Conservation (phyloP, 2,113 vertebrate genomes). For the Dolichotis patagonum region DNA sequence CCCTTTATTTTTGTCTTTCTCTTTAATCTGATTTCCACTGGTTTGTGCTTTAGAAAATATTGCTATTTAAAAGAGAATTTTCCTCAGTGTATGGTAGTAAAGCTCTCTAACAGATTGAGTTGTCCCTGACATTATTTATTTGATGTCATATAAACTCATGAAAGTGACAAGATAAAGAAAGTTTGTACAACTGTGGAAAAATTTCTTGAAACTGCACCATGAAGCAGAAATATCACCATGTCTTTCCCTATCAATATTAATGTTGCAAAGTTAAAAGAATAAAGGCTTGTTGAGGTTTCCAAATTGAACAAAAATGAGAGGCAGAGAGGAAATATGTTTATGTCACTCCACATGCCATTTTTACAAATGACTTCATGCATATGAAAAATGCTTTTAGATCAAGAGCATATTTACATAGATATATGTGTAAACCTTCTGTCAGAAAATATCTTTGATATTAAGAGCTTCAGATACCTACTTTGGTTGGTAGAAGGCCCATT, state of each 20-base stretch:
- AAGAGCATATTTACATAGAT: conserved; percentile 77
- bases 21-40: neutral
- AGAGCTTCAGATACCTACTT: conserved; percentile 57
- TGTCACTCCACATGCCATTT: conserved; percentile 55
- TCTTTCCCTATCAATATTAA: conserved; percentile 67
- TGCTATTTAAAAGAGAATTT: neutral
- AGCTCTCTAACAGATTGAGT: neutral
- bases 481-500: conserved; percentile 24
- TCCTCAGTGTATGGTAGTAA: neutral
- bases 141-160: conserved; percentile 29
- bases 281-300: conserved; percentile 63
- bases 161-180: conserved; percentile 45
- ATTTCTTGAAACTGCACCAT: conserved; percentile 59
- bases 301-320: conserved; percentile 69
- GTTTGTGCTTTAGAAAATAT: neutral
- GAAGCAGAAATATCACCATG: conserved; percentile 55
- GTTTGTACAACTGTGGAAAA: neutral
- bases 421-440: conserved; percentile 57
- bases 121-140: neutral
- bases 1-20: neutral
- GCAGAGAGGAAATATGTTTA: conserved; percentile 51
- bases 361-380: conserved; percentile 66
- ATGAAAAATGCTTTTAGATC: conserved; percentile 68
- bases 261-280: neutral
- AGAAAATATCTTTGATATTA: conserved; percentile 77